Conservation (phyloP, 2,888 invertebrate species). For the Erpobdella octoculata region DNA sequence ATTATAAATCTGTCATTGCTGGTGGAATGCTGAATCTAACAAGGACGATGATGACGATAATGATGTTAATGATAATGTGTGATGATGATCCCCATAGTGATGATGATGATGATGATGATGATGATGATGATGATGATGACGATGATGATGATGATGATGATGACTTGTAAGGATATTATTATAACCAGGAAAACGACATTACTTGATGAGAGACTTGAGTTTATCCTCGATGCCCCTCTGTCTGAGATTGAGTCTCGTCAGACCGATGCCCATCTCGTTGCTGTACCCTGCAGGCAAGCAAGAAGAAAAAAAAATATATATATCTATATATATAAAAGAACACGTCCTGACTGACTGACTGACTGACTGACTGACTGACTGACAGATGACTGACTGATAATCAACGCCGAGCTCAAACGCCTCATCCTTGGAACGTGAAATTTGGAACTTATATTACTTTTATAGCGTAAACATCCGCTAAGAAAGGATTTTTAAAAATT, state of each 20-base stretch:
- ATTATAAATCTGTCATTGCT: slow-evolving; percentile 5
- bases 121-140: background rate
- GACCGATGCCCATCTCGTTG: slow-evolving; percentile 11
- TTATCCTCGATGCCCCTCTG: slow-evolving; percentile 12
- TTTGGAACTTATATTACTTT: too few relatives aligned
- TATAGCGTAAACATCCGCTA: too few relatives aligned
- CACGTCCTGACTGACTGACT: too few relatives aligned
- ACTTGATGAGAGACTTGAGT: background rate
- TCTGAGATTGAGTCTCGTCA: slow-evolving; percentile 6
- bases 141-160: background rate
- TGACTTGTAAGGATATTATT: background rate
- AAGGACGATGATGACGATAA: slow-evolving; percentile 14
- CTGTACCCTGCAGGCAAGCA: background rate
- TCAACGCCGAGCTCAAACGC: too few relatives aligned
- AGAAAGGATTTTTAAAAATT: too few relatives aligned
- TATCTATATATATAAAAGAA: too few relatives aligned
- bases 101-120: background rate
- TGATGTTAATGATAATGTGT: slow-evolving; percentile 10
- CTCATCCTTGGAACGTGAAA: too few relatives aligned
- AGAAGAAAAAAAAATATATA: too few relatives aligned
- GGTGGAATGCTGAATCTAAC: slow-evolving; percentile 19
- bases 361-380: too few relatives aligned
- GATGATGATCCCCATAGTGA: slow-evolving; percentile 23
- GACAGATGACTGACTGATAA: too few relatives aligned
- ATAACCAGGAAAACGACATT: background rate